Evolutionary conservation across 64 coral and sea anemone species (phyloP).

Genomic region (Acropora tenuis): DNA sequence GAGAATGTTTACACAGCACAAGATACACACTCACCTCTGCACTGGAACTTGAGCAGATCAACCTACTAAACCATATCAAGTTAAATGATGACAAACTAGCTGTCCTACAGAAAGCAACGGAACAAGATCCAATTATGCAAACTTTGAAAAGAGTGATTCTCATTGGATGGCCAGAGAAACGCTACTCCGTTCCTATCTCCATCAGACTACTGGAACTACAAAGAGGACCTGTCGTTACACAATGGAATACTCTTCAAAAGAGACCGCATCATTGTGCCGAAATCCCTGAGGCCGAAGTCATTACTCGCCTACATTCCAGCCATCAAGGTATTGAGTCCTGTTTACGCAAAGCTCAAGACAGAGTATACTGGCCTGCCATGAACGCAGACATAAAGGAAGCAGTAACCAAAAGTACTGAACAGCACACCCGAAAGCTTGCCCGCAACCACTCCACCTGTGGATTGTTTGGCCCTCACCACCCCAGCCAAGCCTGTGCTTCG

Average conservation of each 20-base stretch:
- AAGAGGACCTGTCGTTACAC: background rate
- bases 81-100: background rate
- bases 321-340: background rate
- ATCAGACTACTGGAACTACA: background rate
- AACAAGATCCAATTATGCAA: background rate
- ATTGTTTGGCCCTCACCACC: slow-evolving; percentile 4
- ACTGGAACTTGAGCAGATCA: background rate
- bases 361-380: background rate
- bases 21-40: no score
- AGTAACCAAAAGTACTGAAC: background rate
- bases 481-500: slow-evolving; percentile 28
- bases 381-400: background rate
- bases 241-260: background rate
- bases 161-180: background rate
- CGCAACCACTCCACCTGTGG: slow-evolving; percentile 24
- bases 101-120: background rate
- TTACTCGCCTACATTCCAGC: background rate
- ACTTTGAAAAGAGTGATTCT: background rate
- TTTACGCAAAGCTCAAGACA: background rate
- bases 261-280: background rate
- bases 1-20: no score
- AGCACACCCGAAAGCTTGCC: slow-evolving; percentile 28
- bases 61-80: background rate
- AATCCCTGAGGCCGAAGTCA: background rate
- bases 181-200: background rate